phyloP scores from a whole-genome alignment of 2,888 invertebrate genomes.

The Diaperis boleti region DNA sequence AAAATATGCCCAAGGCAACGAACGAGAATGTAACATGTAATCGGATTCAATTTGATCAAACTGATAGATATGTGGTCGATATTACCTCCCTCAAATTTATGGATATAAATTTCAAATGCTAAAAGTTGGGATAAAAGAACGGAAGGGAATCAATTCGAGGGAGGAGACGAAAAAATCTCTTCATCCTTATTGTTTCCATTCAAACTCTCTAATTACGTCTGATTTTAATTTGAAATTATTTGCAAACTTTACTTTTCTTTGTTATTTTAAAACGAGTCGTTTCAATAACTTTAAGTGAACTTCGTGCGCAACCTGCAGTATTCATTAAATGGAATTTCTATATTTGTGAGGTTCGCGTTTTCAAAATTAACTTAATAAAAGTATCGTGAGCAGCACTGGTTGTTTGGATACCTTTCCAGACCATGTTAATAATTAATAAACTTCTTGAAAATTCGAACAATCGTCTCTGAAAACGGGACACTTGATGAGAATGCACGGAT shows the following conservation, averaged over 20 bases:
- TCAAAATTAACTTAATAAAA: conserved; percentile 25
- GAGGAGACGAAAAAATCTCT: conserved; percentile 12
- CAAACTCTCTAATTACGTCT: conserved; percentile 24
- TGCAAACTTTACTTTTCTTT: conserved; percentile 13
- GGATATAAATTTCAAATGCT: conserved; percentile 35
- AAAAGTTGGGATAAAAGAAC: conserved; percentile 33
- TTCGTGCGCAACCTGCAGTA: conserved; percentile 20
- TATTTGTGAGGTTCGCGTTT: conserved; percentile 22
- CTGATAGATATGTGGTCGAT: conserved; percentile 39
- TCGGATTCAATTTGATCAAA: conserved; percentile 43
- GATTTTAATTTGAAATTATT: conserved; percentile 27
- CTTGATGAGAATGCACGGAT: conserved; percentile 10
- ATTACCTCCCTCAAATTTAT: conserved; percentile 37
- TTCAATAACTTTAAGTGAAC: conserved; percentile 22
- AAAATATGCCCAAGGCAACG: conserved; percentile 37
- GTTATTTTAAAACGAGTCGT: conserved; percentile 11
- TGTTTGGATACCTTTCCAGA: background rate
- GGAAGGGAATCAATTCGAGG: conserved; percentile 23
- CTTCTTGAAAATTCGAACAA: conserved; percentile 6
- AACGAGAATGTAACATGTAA: conserved; percentile 38
- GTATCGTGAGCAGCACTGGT: background rate
- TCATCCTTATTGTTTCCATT: conserved; percentile 13
- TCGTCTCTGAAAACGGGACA: background rate
- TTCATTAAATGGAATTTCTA: conserved; percentile 26
- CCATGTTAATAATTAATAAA: conserved; percentile 1